These are phyloP conservation scores for Gephyroberyx darwinii DNA, from an alignment of 2,797 vertebrate species.

Conservation along the genomic window DNA sequence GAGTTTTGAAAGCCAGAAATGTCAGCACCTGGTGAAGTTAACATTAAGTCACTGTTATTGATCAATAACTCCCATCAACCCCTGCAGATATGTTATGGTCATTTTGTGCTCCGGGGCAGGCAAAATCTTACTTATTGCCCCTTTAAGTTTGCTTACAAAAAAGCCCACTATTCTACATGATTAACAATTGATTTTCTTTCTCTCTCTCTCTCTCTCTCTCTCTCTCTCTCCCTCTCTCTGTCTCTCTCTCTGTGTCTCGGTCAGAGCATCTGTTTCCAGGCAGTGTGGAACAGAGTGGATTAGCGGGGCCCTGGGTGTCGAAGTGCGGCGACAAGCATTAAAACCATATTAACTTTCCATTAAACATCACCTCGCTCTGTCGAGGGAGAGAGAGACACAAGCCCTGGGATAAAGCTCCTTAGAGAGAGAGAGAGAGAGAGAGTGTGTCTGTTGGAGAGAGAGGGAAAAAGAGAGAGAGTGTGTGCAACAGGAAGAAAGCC, in stretches of 20 bases:
- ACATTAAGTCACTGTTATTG: no score
- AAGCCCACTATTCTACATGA: not conserved
- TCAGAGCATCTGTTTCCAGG: slow-evolving; percentile 71
- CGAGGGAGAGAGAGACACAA: slow-evolving; percentile 65
- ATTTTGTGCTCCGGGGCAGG: not conserved
- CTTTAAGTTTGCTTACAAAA: not conserved
- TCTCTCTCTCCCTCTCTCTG: not conserved
- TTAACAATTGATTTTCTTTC: not conserved
- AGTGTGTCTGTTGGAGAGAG: not conserved
- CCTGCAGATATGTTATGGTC: no score
- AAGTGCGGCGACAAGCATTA: slow-evolving; percentile 78
- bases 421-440: not conserved
- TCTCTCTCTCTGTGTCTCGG: slow-evolving; percentile 48
- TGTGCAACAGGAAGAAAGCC: no score
- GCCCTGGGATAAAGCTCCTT: slow-evolving; percentile 63
- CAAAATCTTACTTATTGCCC: not conserved
- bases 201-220: not conserved
- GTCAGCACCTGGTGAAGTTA: no score
- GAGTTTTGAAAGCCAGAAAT: no score
- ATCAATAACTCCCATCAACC: no score
- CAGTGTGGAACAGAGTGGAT: slow-evolving; percentile 77
- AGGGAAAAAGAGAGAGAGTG: not conserved
- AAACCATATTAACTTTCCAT: slow-evolving; percentile 85
- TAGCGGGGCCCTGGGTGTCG: slow-evolving; percentile 73
- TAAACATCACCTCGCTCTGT: slow-evolving; percentile 78